Evolutionary conservation across 2,113 vertebrate genomes (phyloP).

Genomic region (Bufo bufo): DNA sequence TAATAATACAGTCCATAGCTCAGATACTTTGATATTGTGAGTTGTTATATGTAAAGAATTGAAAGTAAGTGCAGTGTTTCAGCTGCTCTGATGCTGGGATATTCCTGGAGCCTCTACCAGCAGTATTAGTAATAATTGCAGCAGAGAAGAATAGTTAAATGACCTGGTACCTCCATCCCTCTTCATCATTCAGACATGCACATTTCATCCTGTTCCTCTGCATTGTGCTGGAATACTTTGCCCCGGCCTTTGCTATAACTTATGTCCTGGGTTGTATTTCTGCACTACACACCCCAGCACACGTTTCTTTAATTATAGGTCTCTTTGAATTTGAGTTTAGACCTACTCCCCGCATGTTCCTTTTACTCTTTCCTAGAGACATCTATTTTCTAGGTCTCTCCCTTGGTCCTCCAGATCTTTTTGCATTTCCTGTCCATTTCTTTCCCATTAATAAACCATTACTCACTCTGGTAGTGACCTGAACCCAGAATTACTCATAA

Average conservation of each 20-base stretch:
- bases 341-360: conserved; percentile 39
- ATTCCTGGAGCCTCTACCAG: background rate
- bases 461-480: conserved; percentile 56
- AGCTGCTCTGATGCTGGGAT: background rate
- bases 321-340: conserved; percentile 45
- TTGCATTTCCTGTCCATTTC: conserved; percentile 58
- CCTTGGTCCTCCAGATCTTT: conserved; percentile 44
- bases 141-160: conserved; percentile 1
- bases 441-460: conserved; percentile 62
- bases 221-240: conserved; percentile 20
- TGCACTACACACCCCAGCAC: conserved; percentile 47
- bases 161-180: background rate
- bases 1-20: background rate
- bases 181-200: conserved; percentile 3
- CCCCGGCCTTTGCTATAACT: conserved; percentile 23
- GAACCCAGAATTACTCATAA: conserved; percentile 52
- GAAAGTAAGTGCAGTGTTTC: background rate
- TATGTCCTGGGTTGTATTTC: conserved; percentile 22
- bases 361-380: conserved; percentile 28
- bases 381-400: conserved; percentile 42
- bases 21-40: background rate
- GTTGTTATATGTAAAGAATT: background rate
- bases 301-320: conserved; percentile 50
- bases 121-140: conserved; percentile 8
- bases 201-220: conserved; percentile 10